Conservation (phyloP, 2,888 invertebrate genomes). For the Macrostomum cliftonense region DNA sequence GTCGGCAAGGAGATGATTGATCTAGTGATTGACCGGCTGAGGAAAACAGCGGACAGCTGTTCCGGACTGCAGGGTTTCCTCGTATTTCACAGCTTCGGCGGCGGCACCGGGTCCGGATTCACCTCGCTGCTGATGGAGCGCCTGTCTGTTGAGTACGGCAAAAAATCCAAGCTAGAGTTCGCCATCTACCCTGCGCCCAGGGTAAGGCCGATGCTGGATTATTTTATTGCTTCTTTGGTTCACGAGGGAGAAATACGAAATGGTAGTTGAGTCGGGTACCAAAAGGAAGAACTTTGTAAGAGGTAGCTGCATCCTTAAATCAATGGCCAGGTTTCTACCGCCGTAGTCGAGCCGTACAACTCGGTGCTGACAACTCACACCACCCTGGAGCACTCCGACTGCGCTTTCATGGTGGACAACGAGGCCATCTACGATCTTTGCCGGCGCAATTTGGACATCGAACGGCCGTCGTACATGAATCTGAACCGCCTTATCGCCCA, state of each 20-base stretch:
- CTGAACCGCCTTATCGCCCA: constrained; percentile 9
- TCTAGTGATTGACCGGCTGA: constrained; percentile 7
- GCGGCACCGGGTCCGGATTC: constrained; percentile 15
- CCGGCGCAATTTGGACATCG: constrained; percentile 2
- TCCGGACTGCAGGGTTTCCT: constrained; percentile 13
- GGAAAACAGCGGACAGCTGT: constrained; percentile 1
- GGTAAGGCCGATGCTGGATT: too few species aligned
- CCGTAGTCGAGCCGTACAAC: constrained; percentile 11
- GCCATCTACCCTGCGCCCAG: constrained; percentile 11
- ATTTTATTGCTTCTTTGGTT: too few species aligned
- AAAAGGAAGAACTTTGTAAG: too few species aligned
- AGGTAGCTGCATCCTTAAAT: too few species aligned
- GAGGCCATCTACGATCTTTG: constrained; percentile 11
- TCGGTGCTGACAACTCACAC: constrained; percentile 7
- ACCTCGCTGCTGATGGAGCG: constrained; percentile 13
- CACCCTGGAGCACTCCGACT: constrained; percentile 7
- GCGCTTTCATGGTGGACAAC: constrained; percentile 6
- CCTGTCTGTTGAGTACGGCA: constrained; percentile 13
- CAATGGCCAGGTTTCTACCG: not conserved
- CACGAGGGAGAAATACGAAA: too few species aligned
- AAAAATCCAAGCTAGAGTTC: constrained; percentile 13
- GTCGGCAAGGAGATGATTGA: constrained; percentile 13
- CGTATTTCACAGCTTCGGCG: constrained; percentile 14
- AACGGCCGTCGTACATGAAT: not conserved
- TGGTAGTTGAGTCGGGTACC: too few species aligned